Base-by-base conservation (phyloP, 2,888 invertebrate species). In the Andrena marginata region DNA sequence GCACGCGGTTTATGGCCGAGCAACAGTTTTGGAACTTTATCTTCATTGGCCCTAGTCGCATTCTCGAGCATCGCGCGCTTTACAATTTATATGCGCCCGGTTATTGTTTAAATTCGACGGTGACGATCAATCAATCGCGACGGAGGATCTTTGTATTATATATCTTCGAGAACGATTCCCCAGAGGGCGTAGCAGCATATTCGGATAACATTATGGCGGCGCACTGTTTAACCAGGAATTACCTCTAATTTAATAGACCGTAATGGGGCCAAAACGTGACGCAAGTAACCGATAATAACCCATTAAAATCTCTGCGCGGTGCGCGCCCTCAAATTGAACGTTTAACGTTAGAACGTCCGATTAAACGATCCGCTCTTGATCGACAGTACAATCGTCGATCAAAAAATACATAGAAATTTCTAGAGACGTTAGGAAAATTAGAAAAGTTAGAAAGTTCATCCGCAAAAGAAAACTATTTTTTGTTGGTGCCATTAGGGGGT, bases 231-330 rank as follows among this genome's bases (percentile, higher is more conserved):
- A 84, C 65, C 83, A 75, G 74, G 83, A 79, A 84, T 84, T 84
- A 84, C 74, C 83, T 71, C 82, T 84, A 84, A 84, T 82, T 84
- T 84, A 82, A 84, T 84, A 84, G 83, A 84, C 83, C 83, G 82
- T 84, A 84, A 84, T 79, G 82, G 83, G 63, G 78, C 82, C 83
- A 78, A 84, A 84, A 82, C 82, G 83, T 82, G 83, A 84, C 83
- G 82, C 83, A 79, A 82, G 82, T 82, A 84, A 82, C 83, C 83
- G 83, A 84, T 84, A 78, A 84, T 82, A 82, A 74, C 82, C 83
- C 79, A 78, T 84, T 84, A 84, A 82, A 82, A 78, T 74, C 82
- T 78, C 70, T 69, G 70, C 71, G 33, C 60, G 73, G 77, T 76
- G 76, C 82, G 62, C 72, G 23, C 62, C 69, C 83, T 68, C 63